Evolutionary conservation across 2,888 invertebrate species (phyloP).

Genomic region (Plebejus anna): DNA sequence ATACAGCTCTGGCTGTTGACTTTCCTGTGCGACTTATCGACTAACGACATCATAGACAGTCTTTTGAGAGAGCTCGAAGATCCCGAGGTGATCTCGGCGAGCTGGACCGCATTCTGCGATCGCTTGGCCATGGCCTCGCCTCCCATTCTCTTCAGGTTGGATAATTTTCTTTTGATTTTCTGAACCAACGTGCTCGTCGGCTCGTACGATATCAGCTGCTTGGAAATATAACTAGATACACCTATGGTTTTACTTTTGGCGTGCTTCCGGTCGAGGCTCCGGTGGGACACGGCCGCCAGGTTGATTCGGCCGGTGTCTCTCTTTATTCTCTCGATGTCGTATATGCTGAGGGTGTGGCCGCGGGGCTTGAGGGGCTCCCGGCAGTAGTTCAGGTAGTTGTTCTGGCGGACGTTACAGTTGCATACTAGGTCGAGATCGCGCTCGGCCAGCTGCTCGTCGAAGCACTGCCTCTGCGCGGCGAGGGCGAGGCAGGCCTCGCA

Average conservation of each 20-base stretch:
- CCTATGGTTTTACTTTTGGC: constrained; percentile 71
- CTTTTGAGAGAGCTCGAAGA: constrained; percentile 70
- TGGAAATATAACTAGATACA: constrained; percentile 73
- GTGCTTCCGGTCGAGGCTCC: constrained; percentile 72
- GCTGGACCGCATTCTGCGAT: constrained; percentile 71
- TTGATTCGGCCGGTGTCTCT: constrained; percentile 61
- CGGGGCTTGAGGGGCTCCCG: constrained; percentile 59
- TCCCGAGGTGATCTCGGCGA: constrained; percentile 71
- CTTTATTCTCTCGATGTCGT: constrained; percentile 70
- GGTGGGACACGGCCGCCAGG: constrained; percentile 61
- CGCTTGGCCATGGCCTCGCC: constrained; percentile 72
- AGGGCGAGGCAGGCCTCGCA: constrained; percentile 74
- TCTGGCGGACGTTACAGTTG: constrained; percentile 71
- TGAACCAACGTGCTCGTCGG: constrained; percentile 71
- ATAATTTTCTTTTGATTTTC: constrained; percentile 74
- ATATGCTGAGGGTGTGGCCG: constrained; percentile 69
- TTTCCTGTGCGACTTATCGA: constrained; percentile 67
- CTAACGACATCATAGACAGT: constrained; percentile 69
- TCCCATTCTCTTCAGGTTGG: constrained; percentile 73
- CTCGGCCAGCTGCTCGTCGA: constrained; percentile 64
- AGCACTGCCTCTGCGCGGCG: constrained; percentile 64
- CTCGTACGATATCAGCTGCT: constrained; percentile 73
- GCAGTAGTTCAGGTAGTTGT: constrained; percentile 65
- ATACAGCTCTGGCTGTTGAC: constrained; percentile 71
- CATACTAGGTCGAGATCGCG: constrained; percentile 71